phyloP scores from a whole-genome alignment of 2,888 invertebrate species.

The Drosophila monieri region DNA sequence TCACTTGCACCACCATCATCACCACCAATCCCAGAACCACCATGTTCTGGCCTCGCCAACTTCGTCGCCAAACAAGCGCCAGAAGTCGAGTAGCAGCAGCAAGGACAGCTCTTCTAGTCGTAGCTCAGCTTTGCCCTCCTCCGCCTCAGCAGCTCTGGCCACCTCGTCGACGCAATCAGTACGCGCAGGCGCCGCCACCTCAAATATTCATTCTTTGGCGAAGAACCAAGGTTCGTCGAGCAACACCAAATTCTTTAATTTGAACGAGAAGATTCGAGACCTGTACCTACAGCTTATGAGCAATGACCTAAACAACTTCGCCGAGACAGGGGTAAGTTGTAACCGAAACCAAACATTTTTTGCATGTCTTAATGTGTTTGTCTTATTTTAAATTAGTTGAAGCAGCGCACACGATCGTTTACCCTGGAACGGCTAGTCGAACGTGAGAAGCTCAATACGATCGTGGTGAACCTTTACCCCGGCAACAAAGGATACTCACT shows the following conservation, averaged over 20 bases:
- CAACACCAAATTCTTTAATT: slow-evolving; percentile 79
- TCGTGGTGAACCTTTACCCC: slow-evolving; percentile 95
- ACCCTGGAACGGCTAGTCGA: slow-evolving; percentile 93
- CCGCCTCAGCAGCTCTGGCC: slow-evolving; percentile 44
- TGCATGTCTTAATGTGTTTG: not conserved
- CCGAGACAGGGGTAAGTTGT: slow-evolving; percentile 82
- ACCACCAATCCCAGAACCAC: slow-evolving; percentile 62
- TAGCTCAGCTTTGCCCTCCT: slow-evolving; percentile 62
- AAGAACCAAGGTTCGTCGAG: slow-evolving; percentile 12
- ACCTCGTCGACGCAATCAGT: slow-evolving; percentile 38
- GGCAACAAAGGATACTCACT: slow-evolving; percentile 95
- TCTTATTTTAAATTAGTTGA: slow-evolving; percentile 66
- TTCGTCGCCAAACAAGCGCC: slow-evolving; percentile 82
- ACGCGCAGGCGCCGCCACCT: slow-evolving; percentile 42
- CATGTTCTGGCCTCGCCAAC: slow-evolving; percentile 72
- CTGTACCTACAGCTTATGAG: slow-evolving; percentile 82
- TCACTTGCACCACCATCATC: slow-evolving; percentile 57
- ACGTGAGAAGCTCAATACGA: slow-evolving; percentile 93
- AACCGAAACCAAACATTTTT: not conserved
- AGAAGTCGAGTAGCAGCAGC: slow-evolving; percentile 66
- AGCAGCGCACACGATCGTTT: slow-evolving; percentile 86
- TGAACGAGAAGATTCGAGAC: slow-evolving; percentile 83
- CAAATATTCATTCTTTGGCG: slow-evolving; percentile 7
- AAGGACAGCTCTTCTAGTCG: slow-evolving; percentile 75
- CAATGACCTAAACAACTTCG: slow-evolving; percentile 82